phyloP scores from a whole-genome alignment of 2,113 vertebrate species.

The Grus americana region DNA sequence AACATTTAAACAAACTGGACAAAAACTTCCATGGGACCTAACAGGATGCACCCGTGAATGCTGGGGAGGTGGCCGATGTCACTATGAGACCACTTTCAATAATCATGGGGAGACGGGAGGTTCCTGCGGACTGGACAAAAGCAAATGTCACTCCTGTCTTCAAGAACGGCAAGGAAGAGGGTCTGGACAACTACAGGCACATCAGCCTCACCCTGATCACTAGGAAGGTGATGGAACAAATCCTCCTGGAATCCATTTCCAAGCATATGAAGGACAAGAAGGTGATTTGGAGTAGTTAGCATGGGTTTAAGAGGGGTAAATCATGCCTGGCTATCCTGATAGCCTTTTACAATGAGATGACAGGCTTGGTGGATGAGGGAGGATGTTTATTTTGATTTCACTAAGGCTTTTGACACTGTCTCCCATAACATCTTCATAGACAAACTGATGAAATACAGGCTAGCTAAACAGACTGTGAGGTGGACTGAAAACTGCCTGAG shows the following conservation, averaged over 20 bases:
- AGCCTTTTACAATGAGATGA: background rate
- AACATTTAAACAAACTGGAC: background rate
- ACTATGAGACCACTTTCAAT: rapidly evolving
- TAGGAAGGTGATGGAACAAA: background rate
- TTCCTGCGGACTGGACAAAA: background rate
- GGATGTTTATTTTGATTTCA: background rate
- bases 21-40: background rate
- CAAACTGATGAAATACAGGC: too few relatives aligned
- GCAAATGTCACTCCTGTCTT: background rate
- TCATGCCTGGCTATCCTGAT: background rate
- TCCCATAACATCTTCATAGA: too few relatives aligned
- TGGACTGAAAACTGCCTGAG: background rate
- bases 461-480: too few relatives aligned
- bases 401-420: background rate
- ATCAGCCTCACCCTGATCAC: background rate
- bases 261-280: background rate
- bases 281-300: background rate
- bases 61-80: background rate
- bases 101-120: background rate
- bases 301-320: background rate
- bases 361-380: background rate
- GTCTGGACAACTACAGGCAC: background rate
- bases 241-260: background rate
- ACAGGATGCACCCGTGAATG: background rate
- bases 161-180: background rate